Evolutionary conservation across 2,888 invertebrate genomes (phyloP), one percentile per base, ranked within the genome.

Genomic region (Microctonus brassicae): DNA sequence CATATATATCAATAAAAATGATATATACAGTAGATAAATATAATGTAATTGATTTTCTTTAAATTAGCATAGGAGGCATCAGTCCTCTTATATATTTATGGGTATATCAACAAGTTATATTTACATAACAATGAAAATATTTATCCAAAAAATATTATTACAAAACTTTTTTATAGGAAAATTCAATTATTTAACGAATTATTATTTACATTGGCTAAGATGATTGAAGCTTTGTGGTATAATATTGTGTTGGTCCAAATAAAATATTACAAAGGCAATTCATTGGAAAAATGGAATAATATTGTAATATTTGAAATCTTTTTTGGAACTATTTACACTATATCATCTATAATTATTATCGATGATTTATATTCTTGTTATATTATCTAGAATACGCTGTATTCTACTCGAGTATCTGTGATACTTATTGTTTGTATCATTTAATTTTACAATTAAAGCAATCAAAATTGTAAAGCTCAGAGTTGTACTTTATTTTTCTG

Each of bases 391-490:
- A 39, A 47, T 47, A 1, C 3, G 2, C 17, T 20, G 17, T 47
- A 17, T 47, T 5, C 7, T 9, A 47, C n/a, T 20, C 6, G 47
- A 47, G 17, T 47, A 47, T 47, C 47, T 47, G 47, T 47, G 20
- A 17, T 20, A 29, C 2, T 42, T 42, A 3, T n/a, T n/a, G n/a
- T n/a, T n/a, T n/a, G n/a, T n/a, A n/a, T 6, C 22, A 55, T 55
- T 13, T 10, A 24, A 61, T 13, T 61, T 24, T n/a, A n/a, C 39
- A 61, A 24, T 61, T 63, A 52, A 63, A 63, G 63, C 52, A 52
- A 63, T 29, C 42, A 47, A 52, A 52, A 17, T 20, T 63, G 20
- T 47, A 63, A 63, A 63, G 63, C 63, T 63, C 63, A 42, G 10
- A 63, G 29, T 52, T 52, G 61, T 61, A 61, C 61, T 61, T 24